Conservation (phyloP, 2,797 vertebrate species). For the Sebastes miniatus region DNA sequence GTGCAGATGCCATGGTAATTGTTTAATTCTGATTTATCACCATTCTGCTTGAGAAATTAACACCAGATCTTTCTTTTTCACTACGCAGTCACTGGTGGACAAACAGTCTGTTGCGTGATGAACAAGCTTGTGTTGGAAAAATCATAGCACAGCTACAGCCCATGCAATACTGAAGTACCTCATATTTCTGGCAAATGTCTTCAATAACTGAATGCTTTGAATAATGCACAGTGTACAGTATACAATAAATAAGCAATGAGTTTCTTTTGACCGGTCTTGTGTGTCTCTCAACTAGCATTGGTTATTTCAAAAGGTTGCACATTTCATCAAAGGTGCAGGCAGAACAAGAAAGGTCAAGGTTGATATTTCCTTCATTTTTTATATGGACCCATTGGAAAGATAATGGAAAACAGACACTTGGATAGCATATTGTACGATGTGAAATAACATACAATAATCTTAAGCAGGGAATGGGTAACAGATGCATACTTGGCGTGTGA, state of each 20-base stretch:
- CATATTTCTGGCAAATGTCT: constrained; percentile 40
- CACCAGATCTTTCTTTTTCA: neutral
- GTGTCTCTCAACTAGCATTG: constrained; percentile 32
- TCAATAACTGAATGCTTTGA: constrained; percentile 47
- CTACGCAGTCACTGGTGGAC: constrained; percentile 8
- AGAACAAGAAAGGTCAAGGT: constrained; percentile 49
- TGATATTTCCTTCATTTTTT: constrained; percentile 16
- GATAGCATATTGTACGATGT: constrained; percentile 10
- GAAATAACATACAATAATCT: no score
- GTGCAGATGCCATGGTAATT: neutral
- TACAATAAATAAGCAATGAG: constrained; percentile 60
- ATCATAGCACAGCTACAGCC: constrained; percentile 18
- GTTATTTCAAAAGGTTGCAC: constrained; percentile 35
- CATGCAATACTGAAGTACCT: constrained; percentile 10
- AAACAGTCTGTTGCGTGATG: constrained; percentile 32
- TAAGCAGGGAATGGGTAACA: constrained; percentile 18
- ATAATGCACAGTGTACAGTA: constrained; percentile 51
- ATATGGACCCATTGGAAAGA: neutral
- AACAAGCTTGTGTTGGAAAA: constrained; percentile 32
- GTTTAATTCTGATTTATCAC: neutral
- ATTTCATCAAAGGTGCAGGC: constrained; percentile 48
- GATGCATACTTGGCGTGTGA: neutral
- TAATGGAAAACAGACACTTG: constrained; percentile 34
- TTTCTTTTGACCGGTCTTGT: constrained; percentile 23
- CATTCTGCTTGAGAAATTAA: neutral